Percentiles rank a stretch among this genome's conserved stretches.
These are phyloP conservation scores for Equus quagga DNA, from an alignment of 2,113 vertebrate genomes.

Conservation along the genomic window DNA sequence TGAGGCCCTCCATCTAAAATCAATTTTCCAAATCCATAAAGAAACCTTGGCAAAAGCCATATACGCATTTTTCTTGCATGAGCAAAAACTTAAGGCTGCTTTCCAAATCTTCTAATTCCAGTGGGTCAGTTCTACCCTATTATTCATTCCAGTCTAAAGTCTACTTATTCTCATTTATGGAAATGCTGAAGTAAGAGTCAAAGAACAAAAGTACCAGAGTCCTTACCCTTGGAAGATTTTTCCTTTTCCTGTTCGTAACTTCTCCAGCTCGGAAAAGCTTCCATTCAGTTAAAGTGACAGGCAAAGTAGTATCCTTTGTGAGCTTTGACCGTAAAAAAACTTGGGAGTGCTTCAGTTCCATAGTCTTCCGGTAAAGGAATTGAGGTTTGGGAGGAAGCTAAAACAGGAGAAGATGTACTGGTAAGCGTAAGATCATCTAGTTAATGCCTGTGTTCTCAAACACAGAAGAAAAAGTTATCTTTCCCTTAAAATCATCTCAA, in stretches of 20 bases:
- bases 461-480: not conserved
- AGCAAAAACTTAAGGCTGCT: conserved; percentile 40
- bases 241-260: conserved; percentile 84
- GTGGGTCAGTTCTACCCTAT: conserved; percentile 29
- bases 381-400: conserved; percentile 92
- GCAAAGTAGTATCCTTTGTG: conserved; percentile 87
- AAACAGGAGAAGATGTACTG: not conserved
- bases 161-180: conserved; percentile 44
- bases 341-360: conserved; percentile 86
- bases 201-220: conserved; percentile 33
- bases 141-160: not conserved
- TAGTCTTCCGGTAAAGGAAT: conserved; percentile 87
- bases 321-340: conserved; percentile 78
- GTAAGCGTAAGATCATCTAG: not conserved
- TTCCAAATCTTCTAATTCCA: conserved; percentile 46
- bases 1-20: not conserved
- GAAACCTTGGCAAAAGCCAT: conserved; percentile 36
- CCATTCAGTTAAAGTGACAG: conserved; percentile 88
- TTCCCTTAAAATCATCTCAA: conserved; percentile 45
- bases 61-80: not conserved
- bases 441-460: not conserved
- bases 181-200: conserved; percentile 20
- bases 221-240: conserved; percentile 88
- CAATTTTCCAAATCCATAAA: conserved; percentile 8
- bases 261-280: conserved; percentile 88